Evolutionary conservation across 2,797 vertebrate genomes (phyloP).

Genomic region (Morelia viridis): DNA sequence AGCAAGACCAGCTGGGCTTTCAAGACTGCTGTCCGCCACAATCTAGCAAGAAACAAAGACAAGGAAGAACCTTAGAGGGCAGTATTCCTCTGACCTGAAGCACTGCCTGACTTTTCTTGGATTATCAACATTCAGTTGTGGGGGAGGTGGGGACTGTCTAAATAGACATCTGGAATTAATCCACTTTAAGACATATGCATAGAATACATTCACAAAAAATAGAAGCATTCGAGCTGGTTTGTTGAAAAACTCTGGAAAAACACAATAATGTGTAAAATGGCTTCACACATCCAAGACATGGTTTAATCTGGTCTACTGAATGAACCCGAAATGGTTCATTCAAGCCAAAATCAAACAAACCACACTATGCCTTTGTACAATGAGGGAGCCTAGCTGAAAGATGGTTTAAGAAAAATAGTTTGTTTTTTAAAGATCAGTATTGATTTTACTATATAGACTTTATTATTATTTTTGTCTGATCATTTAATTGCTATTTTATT

Average conservation of each 20-base stretch:
- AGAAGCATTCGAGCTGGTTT: not conserved
- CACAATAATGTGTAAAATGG: too few species aligned
- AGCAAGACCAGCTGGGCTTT: slow-evolving; percentile 95
- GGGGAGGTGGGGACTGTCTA: not conserved
- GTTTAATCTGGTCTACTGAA: too few species aligned
- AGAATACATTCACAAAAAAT: not conserved
- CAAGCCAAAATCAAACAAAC: too few species aligned
- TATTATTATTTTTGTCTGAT: not conserved
- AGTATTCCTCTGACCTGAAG: not conserved
- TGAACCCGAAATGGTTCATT: too few species aligned
- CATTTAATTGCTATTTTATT: not conserved
- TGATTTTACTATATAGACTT: too few species aligned
- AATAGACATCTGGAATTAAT: not conserved
- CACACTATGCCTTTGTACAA: too few species aligned
- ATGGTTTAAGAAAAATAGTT: not conserved
- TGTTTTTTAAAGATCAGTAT: not conserved
- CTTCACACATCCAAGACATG: too few species aligned
- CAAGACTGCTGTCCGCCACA: slow-evolving; percentile 94
- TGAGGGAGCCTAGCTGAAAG: too few species aligned
- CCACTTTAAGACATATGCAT: not conserved
- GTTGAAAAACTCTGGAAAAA: not conserved
- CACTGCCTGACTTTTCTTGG: not conserved
- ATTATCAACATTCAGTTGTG: slow-evolving; percentile 25
- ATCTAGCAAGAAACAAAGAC: slow-evolving; percentile 76
- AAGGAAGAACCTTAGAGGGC: slow-evolving; percentile 17